Percentiles rank a stretch among this genome's conserved stretches.
Evolutionary conservation across 2,888 invertebrate species (phyloP).

Genomic region (Ophion obscuratus): DNA sequence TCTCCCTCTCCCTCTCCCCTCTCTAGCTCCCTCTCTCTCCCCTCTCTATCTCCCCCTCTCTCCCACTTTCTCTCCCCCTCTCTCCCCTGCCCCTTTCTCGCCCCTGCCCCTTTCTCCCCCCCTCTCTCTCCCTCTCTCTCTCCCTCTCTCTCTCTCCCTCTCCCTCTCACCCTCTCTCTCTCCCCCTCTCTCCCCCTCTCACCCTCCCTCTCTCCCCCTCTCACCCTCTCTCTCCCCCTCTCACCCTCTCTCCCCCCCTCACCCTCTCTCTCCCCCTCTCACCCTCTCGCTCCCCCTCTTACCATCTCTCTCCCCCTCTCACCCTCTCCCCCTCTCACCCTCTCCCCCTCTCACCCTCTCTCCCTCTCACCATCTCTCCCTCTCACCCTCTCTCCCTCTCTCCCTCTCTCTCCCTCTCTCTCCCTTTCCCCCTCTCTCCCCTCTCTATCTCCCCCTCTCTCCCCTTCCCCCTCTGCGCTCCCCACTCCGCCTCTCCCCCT

Average conservation of each 20-base stretch:
- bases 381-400: constrained; percentile 1
- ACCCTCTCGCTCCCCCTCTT: too few species aligned
- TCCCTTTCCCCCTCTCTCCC: neutral
- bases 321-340: neutral
- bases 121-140: neutral
- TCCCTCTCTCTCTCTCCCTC: neutral
- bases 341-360: neutral
- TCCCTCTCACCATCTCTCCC: constrained; percentile 2
- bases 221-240: too few species aligned
- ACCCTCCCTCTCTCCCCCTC: too few species aligned
- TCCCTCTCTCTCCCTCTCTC: neutral
- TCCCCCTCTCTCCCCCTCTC: neutral
- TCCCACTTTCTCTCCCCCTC: constrained; percentile 13
- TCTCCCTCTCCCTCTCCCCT: neutral
- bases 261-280: neutral
- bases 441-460: constrained; percentile 7
- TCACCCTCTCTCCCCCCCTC: neutral
- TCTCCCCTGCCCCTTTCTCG: neutral
- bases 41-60: neutral
- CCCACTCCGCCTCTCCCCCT: neutral
- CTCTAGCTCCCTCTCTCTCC: neutral
- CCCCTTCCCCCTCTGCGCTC: too few species aligned
- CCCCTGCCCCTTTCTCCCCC: neutral
- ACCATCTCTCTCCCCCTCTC: constrained; percentile 8
- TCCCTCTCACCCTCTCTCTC: constrained; percentile 4